phyloP scores from a whole-genome alignment of 1,140 invertebrate species.

The Chelonus insularis region DNA sequence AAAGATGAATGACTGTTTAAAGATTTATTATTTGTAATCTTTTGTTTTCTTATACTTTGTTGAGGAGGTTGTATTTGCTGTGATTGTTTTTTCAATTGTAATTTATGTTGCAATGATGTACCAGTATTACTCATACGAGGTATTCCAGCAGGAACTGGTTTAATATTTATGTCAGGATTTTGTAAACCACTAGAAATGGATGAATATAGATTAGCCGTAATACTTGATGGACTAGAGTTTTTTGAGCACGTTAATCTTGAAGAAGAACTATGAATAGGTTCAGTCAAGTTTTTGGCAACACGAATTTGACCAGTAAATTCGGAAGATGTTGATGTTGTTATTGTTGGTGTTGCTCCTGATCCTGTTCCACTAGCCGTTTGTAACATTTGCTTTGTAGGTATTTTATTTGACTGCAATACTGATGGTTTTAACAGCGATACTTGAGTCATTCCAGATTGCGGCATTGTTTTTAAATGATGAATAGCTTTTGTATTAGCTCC shows the following conservation, averaged over 20 bases:
- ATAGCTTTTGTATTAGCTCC: constrained; percentile 16
- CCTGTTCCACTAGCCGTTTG: no score
- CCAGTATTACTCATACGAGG: no score
- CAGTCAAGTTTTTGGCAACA: constrained; percentile 45
- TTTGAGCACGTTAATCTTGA: constrained; percentile 38
- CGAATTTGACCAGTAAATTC: constrained; percentile 37
- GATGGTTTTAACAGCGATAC: constrained; percentile 47
- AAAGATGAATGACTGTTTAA: constrained; percentile 16
- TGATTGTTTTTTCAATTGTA: constrained; percentile 49
- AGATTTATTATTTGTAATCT: background rate
- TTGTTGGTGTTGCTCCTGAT: constrained; percentile 33
- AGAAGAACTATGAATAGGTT: constrained; percentile 45
- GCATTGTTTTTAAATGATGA: constrained; percentile 27
- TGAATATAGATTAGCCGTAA: constrained; percentile 18
- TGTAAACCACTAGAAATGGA: constrained; percentile 33
- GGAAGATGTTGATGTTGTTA: no score
- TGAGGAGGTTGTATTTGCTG: constrained; percentile 35
- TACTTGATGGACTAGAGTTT: constrained; percentile 23
- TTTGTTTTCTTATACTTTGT: constrained; percentile 33
- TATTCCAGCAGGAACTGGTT: no score
- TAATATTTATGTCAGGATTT: constrained; percentile 32
- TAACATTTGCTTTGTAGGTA: constrained; percentile 41
- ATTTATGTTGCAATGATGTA: constrained; percentile 48
- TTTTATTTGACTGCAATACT: constrained; percentile 36
- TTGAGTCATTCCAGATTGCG: constrained; percentile 24